A percentile compares a stretch with the other conserved stretches of the same genome.
phyloP scores from a whole-genome alignment of 2,888 invertebrate species.

The Drosophila aldrichi region DNA sequence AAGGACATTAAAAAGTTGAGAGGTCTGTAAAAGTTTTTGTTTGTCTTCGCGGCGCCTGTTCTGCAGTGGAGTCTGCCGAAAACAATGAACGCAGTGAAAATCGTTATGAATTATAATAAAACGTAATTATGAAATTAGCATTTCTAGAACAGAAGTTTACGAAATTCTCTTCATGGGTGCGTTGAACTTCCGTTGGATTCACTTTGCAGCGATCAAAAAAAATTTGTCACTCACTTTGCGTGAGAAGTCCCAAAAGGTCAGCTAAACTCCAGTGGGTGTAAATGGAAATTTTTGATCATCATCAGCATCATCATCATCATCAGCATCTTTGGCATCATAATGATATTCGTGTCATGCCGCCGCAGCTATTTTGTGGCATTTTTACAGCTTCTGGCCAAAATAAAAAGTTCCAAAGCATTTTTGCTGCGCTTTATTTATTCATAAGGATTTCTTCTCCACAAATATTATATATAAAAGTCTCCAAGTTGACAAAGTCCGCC shows the following conservation, averaged over 20 bases:
- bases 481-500: conserved; percentile 34
- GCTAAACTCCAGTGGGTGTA: neutral
- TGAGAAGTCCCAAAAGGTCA: conserved; percentile 32
- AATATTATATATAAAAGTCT: conserved; percentile 29
- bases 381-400: conserved; percentile 15
- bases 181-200: conserved; percentile 27
- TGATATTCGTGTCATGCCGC: conserved; percentile 16
- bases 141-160: conserved; percentile 12
- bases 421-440: conserved; percentile 25
- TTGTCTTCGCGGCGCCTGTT: conserved; percentile 34
- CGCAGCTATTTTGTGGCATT: conserved; percentile 40
- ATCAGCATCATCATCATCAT: conserved; percentile 25
- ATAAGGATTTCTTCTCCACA: conserved; percentile 23
- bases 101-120: conserved; percentile 58
- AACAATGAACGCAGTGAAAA: conserved; percentile 38
- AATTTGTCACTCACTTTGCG: conserved; percentile 16
- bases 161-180: conserved; percentile 14
- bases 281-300: conserved; percentile 15
- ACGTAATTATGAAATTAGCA: conserved; percentile 56
- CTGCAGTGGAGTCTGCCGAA: conserved; percentile 28
- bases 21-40: conserved; percentile 51
- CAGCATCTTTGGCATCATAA: conserved; percentile 15
- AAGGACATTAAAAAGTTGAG: conserved; percentile 68
- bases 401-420: conserved; percentile 45
- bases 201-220: neutral